Evolutionary conservation across 1,140 invertebrate genomes (phyloP).

Genomic region (Orussus abietinus): DNA sequence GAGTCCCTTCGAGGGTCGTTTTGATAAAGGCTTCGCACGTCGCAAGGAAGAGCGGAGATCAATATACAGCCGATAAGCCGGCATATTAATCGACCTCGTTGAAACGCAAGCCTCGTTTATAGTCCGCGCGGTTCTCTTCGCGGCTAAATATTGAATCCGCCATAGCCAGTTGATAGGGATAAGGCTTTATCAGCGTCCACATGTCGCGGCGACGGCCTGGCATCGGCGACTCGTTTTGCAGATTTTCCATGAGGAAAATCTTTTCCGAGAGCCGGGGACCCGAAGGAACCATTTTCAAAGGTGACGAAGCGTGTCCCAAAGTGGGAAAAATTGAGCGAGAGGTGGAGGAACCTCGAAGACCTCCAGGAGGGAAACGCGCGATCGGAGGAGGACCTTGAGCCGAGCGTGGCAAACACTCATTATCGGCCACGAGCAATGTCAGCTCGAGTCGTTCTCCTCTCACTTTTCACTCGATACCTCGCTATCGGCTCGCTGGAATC

Average conservation of each 20-base stretch:
- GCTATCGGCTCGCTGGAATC: too few species aligned
- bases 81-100: slow-evolving; percentile 17
- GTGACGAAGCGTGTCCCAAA: too few species aligned
- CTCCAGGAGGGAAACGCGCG: slow-evolving; percentile 24
- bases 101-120: background rate
- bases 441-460: slow-evolving; percentile 22
- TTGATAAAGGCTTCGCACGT: too few species aligned
- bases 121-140: slow-evolving; percentile 3
- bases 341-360: too few species aligned
- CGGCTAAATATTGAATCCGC: slow-evolving; percentile 21
- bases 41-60: too few species aligned
- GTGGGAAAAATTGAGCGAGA: too few species aligned
- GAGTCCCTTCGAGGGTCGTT: too few species aligned
- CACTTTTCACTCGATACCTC: slow-evolving; percentile 25
- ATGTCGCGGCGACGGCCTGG: background rate
- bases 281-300: too few species aligned
- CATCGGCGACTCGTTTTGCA: too few species aligned
- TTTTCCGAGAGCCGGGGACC: too few species aligned
- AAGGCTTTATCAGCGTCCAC: background rate
- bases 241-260: too few species aligned
- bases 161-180: background rate
- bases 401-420: slow-evolving; percentile 34
- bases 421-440: slow-evolving; percentile 36
- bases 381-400: slow-evolving; percentile 28
- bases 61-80: slow-evolving; percentile 16